Conservation (phyloP, 2,888 invertebrate genomes). For the Molanna angustata region DNA sequence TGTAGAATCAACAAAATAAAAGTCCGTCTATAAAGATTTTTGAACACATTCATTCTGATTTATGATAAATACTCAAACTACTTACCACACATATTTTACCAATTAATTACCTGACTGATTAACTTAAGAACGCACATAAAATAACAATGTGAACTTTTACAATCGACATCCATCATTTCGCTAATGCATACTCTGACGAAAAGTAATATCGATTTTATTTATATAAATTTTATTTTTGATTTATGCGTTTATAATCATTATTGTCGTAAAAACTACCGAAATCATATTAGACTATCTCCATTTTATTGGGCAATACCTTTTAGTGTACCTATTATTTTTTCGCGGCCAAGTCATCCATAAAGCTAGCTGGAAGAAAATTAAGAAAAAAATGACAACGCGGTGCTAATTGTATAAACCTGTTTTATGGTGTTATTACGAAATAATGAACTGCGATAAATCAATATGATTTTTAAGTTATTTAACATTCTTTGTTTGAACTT, state of each 20-base stretch:
- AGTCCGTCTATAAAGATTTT: no score
- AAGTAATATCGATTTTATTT: slow-evolving; percentile 8
- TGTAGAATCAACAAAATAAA: no score
- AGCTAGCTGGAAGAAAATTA: background rate
- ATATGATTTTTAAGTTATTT: no score
- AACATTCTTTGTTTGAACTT: no score
- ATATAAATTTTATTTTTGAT: slow-evolving; percentile 6
- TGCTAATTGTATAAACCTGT: slow-evolving; percentile 30
- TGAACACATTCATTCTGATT: no score
- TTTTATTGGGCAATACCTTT: slow-evolving; percentile 9
- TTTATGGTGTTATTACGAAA: slow-evolving; percentile 22
- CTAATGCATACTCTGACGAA: slow-evolving; percentile 3
- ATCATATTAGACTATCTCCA: background rate
- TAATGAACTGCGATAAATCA: slow-evolving; percentile 24
- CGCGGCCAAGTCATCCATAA: background rate
- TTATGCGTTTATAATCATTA: slow-evolving; percentile 10
- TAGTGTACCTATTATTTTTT: background rate
- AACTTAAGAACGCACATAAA: no score
- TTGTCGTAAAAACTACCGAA: slow-evolving; percentile 16
- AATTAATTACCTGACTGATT: no score
- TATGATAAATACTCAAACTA: no score
- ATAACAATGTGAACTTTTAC: no score
- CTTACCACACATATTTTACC: no score
- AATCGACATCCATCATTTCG: background rate
- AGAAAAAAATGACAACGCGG: slow-evolving; percentile 1